Evolutionary conservation across 2,888 invertebrate species (phyloP).

Genomic region (Conistra vaccinii): DNA sequence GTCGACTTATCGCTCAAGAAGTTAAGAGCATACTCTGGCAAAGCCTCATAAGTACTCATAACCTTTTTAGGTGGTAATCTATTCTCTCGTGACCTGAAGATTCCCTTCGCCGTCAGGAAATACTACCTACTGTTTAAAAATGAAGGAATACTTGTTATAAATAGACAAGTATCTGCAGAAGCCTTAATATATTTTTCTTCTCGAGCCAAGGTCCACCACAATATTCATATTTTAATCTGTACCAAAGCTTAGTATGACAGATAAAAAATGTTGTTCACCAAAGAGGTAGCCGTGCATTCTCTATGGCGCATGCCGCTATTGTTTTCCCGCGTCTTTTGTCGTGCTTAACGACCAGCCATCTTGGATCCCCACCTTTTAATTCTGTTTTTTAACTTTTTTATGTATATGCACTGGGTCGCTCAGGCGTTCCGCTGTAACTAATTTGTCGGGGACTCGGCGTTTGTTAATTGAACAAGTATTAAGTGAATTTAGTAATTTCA

Average conservation of each 20-base stretch:
- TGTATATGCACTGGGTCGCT: not conserved
- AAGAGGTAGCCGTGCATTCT: constrained; percentile 73
- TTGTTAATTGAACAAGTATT: not conserved
- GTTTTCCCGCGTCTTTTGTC: constrained; percentile 83
- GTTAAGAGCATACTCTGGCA: not conserved
- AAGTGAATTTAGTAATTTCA: not conserved
- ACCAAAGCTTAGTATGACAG: constrained; percentile 17
- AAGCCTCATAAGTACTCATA: not conserved
- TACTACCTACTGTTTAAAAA: too few relatives aligned
- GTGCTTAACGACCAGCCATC: constrained; percentile 69
- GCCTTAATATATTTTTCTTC: too few relatives aligned
- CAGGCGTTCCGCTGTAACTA: not conserved
- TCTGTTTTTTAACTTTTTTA: constrained; percentile 40
- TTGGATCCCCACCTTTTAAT: constrained; percentile 69
- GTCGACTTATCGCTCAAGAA: not conserved
- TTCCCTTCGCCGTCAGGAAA: not conserved
- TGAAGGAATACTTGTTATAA: not conserved
- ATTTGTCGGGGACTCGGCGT: not conserved
- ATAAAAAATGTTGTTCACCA: constrained; percentile 57
- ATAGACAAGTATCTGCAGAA: not conserved
- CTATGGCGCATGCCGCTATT: constrained; percentile 75
- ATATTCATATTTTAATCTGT: constrained; percentile 24
- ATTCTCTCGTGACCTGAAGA: not conserved
- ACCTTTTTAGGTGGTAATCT: not conserved
- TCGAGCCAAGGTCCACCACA: not conserved